Conservation (phyloP, 2,888 invertebrate genomes). For the Rhimphoctona megacephalus region DNA sequence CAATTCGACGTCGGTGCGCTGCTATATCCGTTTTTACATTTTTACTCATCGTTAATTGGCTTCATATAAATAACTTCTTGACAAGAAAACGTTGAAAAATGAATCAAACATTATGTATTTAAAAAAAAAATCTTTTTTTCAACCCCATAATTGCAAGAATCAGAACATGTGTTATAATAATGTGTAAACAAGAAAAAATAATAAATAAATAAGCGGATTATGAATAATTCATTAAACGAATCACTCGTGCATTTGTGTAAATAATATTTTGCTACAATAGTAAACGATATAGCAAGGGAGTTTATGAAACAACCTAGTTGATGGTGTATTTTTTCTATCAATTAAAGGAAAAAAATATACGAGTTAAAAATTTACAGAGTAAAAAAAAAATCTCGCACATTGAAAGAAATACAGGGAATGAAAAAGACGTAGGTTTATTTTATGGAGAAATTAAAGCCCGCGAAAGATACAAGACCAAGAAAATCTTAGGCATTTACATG, state of each 20-base stretch:
- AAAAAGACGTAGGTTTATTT: not conserved
- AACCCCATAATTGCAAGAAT: not conserved
- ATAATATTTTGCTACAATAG: not conserved
- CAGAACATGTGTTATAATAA: not conserved
- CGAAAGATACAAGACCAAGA: not conserved
- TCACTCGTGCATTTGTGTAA: not conserved
- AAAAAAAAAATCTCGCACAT: not conserved
- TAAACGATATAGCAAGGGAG: not conserved
- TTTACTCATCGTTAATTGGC: slow-evolving; percentile 26
- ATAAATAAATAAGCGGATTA: not conserved
- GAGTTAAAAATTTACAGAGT: not conserved
- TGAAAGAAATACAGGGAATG: not conserved
- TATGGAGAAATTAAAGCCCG: slow-evolving; percentile 10
- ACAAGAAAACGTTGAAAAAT: not conserved
- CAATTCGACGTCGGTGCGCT: not conserved
- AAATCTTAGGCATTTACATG: slow-evolving; percentile 43
- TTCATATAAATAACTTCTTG: slow-evolving; percentile 4
- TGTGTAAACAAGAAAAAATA: not conserved
- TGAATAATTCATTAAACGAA: not conserved
- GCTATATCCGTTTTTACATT: slow-evolving; percentile 1
- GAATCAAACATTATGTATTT: not conserved
- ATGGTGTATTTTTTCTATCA: no score
- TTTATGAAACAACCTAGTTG: not conserved
- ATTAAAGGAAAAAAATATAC: not conserved
- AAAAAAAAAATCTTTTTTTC: not conserved